Base-by-base conservation (phyloP, 2,888 invertebrate genomes). In the Neoscelio sp. region DNA sequence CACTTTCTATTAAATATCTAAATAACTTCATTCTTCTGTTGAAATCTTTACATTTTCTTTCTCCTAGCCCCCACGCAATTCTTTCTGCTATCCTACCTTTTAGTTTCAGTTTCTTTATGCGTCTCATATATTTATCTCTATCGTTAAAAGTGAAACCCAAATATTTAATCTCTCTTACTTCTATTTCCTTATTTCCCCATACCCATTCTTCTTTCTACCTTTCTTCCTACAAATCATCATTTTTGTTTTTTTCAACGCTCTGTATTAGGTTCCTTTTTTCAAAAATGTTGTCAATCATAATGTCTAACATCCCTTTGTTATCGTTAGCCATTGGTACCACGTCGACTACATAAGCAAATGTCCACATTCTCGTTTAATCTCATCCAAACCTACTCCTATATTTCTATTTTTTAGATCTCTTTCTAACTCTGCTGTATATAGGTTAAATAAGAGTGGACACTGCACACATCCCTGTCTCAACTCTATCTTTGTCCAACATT, bases 401-500 rank as follows among this genome's bases (percentile, higher is more conserved):
- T 42, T 42, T 17, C 18, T 42, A 1, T 6, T 18, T 42, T 17
- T 18, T 1, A 42, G 2, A 1, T 17, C 18, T 17, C 18, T 8
- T 5, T 42, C 42, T 42, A 42, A 6, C n/a, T 8, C 17, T 2
- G 42, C 42, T 17, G 18, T 8, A 17, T 42, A 42, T 1, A 42
- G 7, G n/a, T 42, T 42, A 18, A 42, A 42, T 4, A 42, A n/a
- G 2, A 42, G n/a, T 8, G 42, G 42, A 17, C 42, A 17, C 42
- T 17, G 8, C 5, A 15, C 42, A 18, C 18, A 42, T 6, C 42
- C 42, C 17, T 42, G 18, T 17, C 18, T 42, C 4, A 42, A 15
- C 10, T n/a, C 17, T 17, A 7, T 38, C n/a, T n/a, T n/a, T n/a
- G n/a, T n/a, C n/a, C n/a, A n/a, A n/a, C n/a, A n/a, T n/a, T n/a